Conservation (phyloP, 2,797 vertebrate species). For the Lindbergichthys nudifrons region DNA sequence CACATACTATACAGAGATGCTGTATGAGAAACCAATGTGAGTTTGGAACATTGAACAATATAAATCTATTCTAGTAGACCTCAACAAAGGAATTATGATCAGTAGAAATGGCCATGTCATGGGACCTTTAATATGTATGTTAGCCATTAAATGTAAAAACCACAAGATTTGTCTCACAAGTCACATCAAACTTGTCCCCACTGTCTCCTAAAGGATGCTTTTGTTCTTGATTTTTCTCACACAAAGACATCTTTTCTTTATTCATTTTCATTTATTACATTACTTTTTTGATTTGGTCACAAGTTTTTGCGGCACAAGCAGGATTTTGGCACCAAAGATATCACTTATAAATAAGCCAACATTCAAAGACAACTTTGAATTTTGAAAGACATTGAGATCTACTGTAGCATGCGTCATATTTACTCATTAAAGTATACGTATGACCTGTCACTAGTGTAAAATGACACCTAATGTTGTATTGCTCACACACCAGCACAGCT, state of each 20-base stretch:
- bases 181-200: neutral
- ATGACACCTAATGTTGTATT: neutral
- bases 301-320: slow-evolving; percentile 55
- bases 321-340: slow-evolving; percentile 59
- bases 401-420: too few relatives aligned
- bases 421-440: neutral
- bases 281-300: slow-evolving; percentile 51
- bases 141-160: neutral
- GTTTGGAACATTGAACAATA: too few relatives aligned
- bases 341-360: slow-evolving; percentile 51
- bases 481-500: neutral
- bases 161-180: slow-evolving; percentile 40
- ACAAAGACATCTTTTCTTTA: slow-evolving; percentile 39
- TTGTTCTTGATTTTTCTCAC: neutral
- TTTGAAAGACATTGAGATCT: slow-evolving; percentile 11
- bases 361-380: slow-evolving; percentile 39
- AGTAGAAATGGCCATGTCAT: too few relatives aligned
- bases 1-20: too few relatives aligned
- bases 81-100: too few relatives aligned
- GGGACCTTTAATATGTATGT: neutral
- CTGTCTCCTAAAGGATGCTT: neutral
- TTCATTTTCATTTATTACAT: slow-evolving; percentile 25
- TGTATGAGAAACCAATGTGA: too few relatives aligned
- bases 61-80: too few relatives aligned
- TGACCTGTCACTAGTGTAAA: neutral